These are phyloP conservation scores for Lepeophtheirus salmonis DNA, from an alignment of 1,140 invertebrate genomes.

Conservation along the genomic window DNA sequence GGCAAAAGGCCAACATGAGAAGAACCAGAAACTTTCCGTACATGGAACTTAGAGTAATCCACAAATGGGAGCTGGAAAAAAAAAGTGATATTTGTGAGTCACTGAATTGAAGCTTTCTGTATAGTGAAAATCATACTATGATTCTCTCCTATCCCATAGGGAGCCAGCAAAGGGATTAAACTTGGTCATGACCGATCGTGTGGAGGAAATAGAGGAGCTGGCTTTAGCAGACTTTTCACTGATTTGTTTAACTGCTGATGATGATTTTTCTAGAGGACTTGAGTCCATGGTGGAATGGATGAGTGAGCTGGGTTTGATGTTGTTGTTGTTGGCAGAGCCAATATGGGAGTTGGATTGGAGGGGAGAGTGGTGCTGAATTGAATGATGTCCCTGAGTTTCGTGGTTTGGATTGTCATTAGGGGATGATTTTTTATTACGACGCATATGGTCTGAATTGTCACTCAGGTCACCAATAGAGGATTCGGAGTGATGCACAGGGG, in stretches of 20 bases:
- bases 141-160: conserved; percentile 21
- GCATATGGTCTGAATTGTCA: not conserved
- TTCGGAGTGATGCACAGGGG: not conserved
- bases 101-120: not conserved
- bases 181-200: not conserved
- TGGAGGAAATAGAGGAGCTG: not conserved
- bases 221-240: not conserved
- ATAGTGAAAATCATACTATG: conserved; percentile 21
- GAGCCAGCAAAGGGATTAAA: conserved; percentile 17
- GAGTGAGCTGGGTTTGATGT: not conserved
- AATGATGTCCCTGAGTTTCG: not conserved
- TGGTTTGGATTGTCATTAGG: no score
- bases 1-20: conserved; percentile 35
- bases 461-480: not conserved
- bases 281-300: not conserved
- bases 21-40: conserved; percentile 42
- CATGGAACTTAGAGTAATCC: conserved; percentile 34
- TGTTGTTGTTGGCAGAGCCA: no score
- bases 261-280: not conserved
- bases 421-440: not conserved
- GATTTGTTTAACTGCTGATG: not conserved
- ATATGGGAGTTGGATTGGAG: not conserved
- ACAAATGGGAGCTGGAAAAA: conserved; percentile 35
- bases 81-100: not conserved
- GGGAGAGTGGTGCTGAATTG: not conserved